Conservation (phyloP, 2,113 vertebrate genomes). For the Nyctibius bracteatus region DNA sequence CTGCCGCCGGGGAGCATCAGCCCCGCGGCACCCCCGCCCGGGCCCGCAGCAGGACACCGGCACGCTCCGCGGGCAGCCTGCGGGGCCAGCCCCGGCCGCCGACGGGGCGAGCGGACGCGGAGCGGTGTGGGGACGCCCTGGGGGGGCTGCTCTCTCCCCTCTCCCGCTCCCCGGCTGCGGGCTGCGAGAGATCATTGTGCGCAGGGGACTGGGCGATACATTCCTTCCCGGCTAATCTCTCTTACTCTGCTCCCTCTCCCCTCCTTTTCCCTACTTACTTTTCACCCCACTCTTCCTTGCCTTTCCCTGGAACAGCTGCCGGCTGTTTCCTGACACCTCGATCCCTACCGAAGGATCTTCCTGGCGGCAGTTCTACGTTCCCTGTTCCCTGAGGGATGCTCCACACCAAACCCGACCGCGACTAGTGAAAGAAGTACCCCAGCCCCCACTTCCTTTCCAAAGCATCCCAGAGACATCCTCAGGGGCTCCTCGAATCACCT, state of each 20-base stretch:
- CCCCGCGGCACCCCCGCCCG: background rate
- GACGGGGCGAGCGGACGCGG: background rate
- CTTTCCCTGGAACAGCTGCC: constrained; percentile 7
- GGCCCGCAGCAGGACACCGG: background rate
- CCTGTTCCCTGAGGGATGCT: background rate
- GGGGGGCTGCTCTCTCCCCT: background rate
- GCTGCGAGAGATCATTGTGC: background rate
- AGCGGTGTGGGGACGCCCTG: too few relatives aligned
- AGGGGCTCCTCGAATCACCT: constrained; percentile 49
- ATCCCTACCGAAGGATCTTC: constrained; percentile 40
- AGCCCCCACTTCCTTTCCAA: constrained; percentile 47
- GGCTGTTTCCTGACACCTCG: constrained; percentile 25
- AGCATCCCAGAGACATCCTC: constrained; percentile 32
- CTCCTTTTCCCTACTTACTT: constrained; percentile 25
- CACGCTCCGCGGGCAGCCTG: background rate
- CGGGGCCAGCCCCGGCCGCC: background rate
- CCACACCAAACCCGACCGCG: background rate
- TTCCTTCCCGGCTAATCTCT: constrained; percentile 5
- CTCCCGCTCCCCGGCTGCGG: background rate
- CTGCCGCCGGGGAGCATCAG: background rate
- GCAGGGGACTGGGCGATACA: background rate
- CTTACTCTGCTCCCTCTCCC: background rate
- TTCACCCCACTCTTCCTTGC: constrained; percentile 21
- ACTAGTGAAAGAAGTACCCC: constrained; percentile 22
- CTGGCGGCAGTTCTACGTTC: constrained; percentile 15